Evolutionary conservation across 1,140 invertebrate genomes (phyloP).

Genomic region (Habropoda laboriosa): DNA sequence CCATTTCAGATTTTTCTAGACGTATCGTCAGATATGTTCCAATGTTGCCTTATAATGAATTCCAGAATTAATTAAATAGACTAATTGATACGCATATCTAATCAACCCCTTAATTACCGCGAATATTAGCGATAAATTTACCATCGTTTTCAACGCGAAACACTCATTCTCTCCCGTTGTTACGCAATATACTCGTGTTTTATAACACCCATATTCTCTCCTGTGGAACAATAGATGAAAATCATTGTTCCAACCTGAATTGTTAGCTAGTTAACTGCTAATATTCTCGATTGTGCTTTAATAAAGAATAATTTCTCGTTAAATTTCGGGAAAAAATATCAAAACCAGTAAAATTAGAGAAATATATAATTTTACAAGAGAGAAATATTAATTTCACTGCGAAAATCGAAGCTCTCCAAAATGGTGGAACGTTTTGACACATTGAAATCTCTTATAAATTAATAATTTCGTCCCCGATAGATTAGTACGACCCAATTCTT

Average conservation of each 20-base stretch:
- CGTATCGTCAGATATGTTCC: background rate
- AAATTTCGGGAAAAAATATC: background rate
- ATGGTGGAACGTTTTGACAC: too few species aligned
- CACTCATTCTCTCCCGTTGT: background rate
- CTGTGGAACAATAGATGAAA: background rate
- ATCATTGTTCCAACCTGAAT: background rate
- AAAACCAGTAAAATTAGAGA: too few species aligned
- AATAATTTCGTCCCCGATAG: too few species aligned
- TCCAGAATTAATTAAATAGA: background rate
- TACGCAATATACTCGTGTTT: background rate
- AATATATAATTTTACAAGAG: too few species aligned
- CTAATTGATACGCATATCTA: conserved; percentile 8
- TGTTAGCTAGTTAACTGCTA: background rate
- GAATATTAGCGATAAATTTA: background rate
- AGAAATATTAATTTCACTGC: too few species aligned
- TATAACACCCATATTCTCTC: background rate
- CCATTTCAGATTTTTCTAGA: background rate
- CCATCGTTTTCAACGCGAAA: background rate
- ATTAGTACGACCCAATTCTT: too few species aligned
- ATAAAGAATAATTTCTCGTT: background rate
- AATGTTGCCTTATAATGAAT: background rate
- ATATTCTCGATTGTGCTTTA: background rate
- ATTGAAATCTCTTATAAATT: too few species aligned
- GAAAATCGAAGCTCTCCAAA: too few species aligned
- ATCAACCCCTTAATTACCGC: background rate